A percentile compares a stretch with the other conserved stretches of the same genome.
Conservation (phyloP, 2,888 invertebrate genomes). For the Callimorpha dominula region DNA sequence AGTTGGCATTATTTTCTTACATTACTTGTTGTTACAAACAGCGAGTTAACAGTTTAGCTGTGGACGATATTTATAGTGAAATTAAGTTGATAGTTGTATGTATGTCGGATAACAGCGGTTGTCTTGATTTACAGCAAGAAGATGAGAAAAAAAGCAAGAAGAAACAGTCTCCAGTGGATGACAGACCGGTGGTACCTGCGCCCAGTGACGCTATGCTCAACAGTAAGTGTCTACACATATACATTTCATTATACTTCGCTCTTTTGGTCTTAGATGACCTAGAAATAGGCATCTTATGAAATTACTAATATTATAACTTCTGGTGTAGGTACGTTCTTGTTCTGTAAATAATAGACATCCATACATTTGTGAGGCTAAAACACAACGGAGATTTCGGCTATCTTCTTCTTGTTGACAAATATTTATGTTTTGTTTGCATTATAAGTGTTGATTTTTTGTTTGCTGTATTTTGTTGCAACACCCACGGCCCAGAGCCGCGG, state of each 20-base stretch:
- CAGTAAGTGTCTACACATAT: constrained; percentile 65
- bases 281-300: neutral
- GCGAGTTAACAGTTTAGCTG: constrained; percentile 40
- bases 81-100: constrained; percentile 53
- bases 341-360: neutral
- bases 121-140: constrained; percentile 75
- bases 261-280: neutral
- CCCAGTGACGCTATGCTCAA: constrained; percentile 85
- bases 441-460: no score
- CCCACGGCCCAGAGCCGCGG: no score
- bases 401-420: no score
- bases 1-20: constrained; percentile 53
- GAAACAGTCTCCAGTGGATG: constrained; percentile 81
- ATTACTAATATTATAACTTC: neutral
- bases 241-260: neutral
- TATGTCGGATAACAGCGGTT: constrained; percentile 71
- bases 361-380: no score
- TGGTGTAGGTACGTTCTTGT: neutral
- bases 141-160: constrained; percentile 84
- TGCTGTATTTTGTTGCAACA: no score
- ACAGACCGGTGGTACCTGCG: constrained; percentile 79
- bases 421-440: no score
- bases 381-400: no score
- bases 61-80: constrained; percentile 33
- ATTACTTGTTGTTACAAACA: constrained; percentile 59